Conservation (phyloP, 2,797 vertebrate species). For the Syngnathus acus region DNA sequence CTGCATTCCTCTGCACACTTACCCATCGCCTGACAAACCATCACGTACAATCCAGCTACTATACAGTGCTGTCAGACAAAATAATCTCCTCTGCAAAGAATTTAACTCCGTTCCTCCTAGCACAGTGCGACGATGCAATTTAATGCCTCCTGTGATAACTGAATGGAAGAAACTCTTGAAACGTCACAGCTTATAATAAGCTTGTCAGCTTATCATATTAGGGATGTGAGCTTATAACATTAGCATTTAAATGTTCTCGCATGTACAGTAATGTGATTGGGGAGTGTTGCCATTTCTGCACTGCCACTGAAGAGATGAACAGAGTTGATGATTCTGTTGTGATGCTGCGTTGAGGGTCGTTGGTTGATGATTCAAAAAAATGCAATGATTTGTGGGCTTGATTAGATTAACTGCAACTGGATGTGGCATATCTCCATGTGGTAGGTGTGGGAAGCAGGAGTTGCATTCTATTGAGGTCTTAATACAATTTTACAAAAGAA, state of each 20-base stretch:
- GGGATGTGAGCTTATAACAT: constrained; percentile 81
- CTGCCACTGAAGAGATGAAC: constrained; percentile 50
- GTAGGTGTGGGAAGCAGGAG: not conserved
- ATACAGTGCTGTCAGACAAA: constrained; percentile 67
- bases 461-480: not conserved
- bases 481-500: not conserved
- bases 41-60: constrained; percentile 56
- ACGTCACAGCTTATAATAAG: constrained; percentile 80
- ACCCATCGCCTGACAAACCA: constrained; percentile 58
- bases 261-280: constrained; percentile 73
- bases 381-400: not conserved
- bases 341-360: constrained; percentile 9
- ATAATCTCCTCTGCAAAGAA: constrained; percentile 74
- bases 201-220: constrained; percentile 84
- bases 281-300: constrained; percentile 66
- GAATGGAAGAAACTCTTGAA: constrained; percentile 77
- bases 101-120: constrained; percentile 74
- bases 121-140: constrained; percentile 65
- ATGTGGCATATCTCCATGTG: not conserved
- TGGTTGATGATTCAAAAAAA: constrained; percentile 17
- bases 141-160: constrained; percentile 75
- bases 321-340: constrained; percentile 8
- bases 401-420: not conserved
- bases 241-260: constrained; percentile 77
- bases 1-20: constrained; percentile 44